Conservation (phyloP, 2,797 vertebrate genomes). For the Chlorospingus semifuscus region DNA sequence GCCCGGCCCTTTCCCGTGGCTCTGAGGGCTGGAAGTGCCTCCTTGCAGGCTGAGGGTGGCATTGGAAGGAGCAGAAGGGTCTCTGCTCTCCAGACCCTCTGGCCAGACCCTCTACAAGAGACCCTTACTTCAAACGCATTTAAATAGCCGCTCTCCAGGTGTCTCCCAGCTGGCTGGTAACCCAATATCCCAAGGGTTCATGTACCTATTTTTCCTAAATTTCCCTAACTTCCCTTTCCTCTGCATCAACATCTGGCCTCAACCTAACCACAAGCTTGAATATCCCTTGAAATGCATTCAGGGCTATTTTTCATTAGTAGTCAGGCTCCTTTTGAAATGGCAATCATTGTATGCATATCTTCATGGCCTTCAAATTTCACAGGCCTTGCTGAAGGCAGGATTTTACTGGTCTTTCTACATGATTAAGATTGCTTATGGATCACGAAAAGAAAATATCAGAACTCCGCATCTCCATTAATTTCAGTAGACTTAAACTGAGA, state of each 20-base stretch:
- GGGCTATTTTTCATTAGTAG: conserved; percentile 7
- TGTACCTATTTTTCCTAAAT: conserved; percentile 58
- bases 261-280: conserved; percentile 4
- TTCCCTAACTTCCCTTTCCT: conserved; percentile 57
- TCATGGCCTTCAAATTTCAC: background rate
- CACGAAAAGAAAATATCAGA: background rate
- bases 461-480: background rate
- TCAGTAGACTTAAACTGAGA: background rate
- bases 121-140: conserved; percentile 1
- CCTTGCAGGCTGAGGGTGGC: background rate
- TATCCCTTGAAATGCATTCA: background rate
- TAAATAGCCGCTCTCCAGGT: background rate
- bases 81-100: background rate
- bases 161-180: conserved; percentile 47
- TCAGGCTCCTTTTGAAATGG: background rate
- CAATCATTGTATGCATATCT: background rate
- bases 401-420: background rate
- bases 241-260: conserved; percentile 49
- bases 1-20: rapidly evolving
- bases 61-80: background rate
- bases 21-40: background rate
- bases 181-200: conserved; percentile 45
- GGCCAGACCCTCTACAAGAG: background rate
- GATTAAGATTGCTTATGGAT: background rate
- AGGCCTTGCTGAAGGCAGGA: background rate